Conservation (phyloP, 2,113 vertebrate genomes). For the Circaetus cinerascens region DNA sequence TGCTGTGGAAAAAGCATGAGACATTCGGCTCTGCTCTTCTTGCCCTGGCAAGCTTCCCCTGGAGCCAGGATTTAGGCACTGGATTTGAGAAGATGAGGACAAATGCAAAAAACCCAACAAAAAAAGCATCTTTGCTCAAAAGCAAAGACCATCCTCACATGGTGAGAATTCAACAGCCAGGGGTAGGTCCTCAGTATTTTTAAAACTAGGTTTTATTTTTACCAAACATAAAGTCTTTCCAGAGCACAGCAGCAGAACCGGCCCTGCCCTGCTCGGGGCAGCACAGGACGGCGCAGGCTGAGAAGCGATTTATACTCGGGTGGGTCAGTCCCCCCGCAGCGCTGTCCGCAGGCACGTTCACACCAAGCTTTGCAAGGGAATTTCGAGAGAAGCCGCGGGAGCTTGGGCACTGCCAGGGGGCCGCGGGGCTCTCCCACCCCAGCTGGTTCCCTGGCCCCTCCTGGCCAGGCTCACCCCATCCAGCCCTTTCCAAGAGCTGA, state of each 20-base stretch:
- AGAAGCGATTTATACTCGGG: accelerated
- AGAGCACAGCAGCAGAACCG: neutral
- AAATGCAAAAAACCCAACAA: neutral
- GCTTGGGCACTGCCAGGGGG: neutral
- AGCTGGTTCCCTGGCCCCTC: accelerated
- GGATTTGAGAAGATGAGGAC: neutral
- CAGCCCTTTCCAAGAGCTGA: accelerated
- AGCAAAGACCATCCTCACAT: neutral
- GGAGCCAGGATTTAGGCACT: neutral
- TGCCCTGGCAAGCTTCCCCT: neutral
- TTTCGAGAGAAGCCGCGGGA: accelerated
- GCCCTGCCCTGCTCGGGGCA: neutral
- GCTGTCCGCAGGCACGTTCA: neutral
- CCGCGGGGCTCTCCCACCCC: accelerated
- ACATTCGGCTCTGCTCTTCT: neutral
- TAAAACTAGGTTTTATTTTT: conserved; percentile 45
- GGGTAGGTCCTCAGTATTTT: neutral
- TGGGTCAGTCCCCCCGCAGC: accelerated
- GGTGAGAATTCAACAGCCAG: neutral
- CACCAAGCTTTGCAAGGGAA: neutral
- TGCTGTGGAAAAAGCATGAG: accelerated
- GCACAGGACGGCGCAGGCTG: accelerated
- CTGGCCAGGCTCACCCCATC: neutral
- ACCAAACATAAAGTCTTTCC: neutral
- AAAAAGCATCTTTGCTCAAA: neutral